Conservation (phyloP, 2,797 vertebrate genomes). For the Heterohyrax brucei region DNA sequence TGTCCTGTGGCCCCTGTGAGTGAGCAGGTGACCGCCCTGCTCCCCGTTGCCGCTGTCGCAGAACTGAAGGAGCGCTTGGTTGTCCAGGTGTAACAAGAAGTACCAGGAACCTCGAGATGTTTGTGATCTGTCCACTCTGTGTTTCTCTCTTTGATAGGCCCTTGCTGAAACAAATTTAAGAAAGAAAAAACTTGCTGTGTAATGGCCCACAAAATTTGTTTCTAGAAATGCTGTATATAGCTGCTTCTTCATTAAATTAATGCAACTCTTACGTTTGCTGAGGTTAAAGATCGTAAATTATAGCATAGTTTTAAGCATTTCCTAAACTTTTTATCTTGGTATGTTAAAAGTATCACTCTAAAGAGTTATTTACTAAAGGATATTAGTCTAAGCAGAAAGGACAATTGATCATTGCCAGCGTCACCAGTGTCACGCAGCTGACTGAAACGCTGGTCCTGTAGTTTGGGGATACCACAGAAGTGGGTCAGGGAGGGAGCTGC, state of each 20-base stretch:
- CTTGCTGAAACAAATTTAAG: too few relatives aligned
- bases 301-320: not conserved
- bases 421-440: not conserved
- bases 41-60: not conserved
- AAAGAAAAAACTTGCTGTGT: not conserved
- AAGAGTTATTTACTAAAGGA: constrained; percentile 17
- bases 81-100: not conserved
- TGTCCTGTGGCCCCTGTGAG: not conserved
- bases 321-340: constrained; percentile 46
- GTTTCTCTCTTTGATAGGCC: too few relatives aligned
- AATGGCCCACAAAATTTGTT: constrained; percentile 2
- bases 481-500: not conserved
- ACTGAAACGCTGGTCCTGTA: not conserved
- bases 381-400: constrained; percentile 21
- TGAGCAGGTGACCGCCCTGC: not conserved
- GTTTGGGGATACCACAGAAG: too few relatives aligned
- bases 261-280: constrained; percentile 28
- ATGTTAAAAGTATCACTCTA: constrained; percentile 58
- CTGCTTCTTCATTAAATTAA: constrained; percentile 54
- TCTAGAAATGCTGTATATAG: constrained; percentile 37
- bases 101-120: constrained; percentile 6
- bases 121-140: not conserved
- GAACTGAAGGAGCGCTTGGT: constrained; percentile 46
- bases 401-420: not conserved
- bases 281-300: constrained; percentile 9